These are phyloP conservation scores for Ochotona curzoniae DNA, from an alignment of 2,113 vertebrate genomes.

Conservation along the genomic window DNA sequence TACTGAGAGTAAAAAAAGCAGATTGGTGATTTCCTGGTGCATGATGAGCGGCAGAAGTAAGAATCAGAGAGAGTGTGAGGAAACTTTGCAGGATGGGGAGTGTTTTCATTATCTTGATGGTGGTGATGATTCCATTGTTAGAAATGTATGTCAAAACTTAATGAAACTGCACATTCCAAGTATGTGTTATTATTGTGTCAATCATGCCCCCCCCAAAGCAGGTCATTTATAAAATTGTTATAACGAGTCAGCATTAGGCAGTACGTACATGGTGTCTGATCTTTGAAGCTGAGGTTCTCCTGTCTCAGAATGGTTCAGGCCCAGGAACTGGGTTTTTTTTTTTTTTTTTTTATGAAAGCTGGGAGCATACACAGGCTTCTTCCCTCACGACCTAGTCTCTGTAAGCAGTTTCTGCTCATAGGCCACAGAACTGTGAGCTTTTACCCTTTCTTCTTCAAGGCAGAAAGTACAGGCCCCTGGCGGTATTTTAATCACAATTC, in stretches of 20 bases:
- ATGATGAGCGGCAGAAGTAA: neutral
- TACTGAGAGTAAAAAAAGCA: neutral
- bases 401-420: neutral
- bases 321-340: neutral
- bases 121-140: neutral
- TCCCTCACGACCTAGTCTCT: neutral
- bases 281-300: neutral
- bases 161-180: neutral
- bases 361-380: neutral
- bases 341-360: neutral
- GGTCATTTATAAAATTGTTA: neutral
- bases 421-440: neutral
- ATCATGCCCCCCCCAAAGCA: slow-evolving; percentile 14
- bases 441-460: neutral
- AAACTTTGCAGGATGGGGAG: neutral
- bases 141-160: neutral
- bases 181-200: neutral
- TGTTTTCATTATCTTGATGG: slow-evolving; percentile 1
- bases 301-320: neutral
- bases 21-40: neutral
- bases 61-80: neutral
- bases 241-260: neutral
- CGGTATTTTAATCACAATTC: neutral
- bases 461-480: slow-evolving; percentile 11
- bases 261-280: neutral